phyloP scores from a whole-genome alignment of 2,888 invertebrate genomes.

The Caenorhabditis angaria region DNA sequence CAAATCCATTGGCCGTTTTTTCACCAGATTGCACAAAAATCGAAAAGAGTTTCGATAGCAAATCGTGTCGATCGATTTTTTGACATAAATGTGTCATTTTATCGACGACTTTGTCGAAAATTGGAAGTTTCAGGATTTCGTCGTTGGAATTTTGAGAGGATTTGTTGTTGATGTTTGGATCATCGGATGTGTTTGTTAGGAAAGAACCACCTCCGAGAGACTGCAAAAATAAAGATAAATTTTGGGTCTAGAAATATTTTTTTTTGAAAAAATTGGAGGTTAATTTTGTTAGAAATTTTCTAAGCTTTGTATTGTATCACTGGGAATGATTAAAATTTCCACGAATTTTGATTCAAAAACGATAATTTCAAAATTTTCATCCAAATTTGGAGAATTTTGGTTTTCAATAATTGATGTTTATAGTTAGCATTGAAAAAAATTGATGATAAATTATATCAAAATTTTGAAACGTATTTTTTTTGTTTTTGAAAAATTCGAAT shows the following conservation, averaged over 20 bases:
- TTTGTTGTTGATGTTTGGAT: slow-evolving; percentile 13
- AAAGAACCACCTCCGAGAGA: slow-evolving; percentile 33
- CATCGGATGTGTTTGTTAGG: slow-evolving; percentile 11
- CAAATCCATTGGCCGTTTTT: slow-evolving; percentile 32
- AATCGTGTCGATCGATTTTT: slow-evolving; percentile 13
- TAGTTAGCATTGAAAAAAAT: too few relatives aligned
- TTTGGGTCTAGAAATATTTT: neutral
- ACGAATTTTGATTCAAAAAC: too few relatives aligned
- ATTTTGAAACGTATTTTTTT: too few relatives aligned
- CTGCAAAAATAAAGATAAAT: slow-evolving; percentile 9
- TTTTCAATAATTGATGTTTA: too few relatives aligned
- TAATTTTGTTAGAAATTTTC: too few relatives aligned
- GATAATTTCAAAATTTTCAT: too few relatives aligned
- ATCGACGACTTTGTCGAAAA: slow-evolving; percentile 28
- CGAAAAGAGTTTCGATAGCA: slow-evolving; percentile 13
- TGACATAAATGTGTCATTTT: slow-evolving; percentile 28
- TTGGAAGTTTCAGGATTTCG: slow-evolving; percentile 26
- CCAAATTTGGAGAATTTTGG: too few relatives aligned
- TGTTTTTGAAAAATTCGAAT: too few relatives aligned
- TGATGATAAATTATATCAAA: too few relatives aligned
- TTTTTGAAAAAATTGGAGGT: too few relatives aligned
- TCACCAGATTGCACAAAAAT: slow-evolving; percentile 29
- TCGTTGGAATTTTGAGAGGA: slow-evolving; percentile 6
- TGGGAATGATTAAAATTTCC: too few relatives aligned
- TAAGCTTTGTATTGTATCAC: too few relatives aligned